These are phyloP conservation scores for Metellina segmentata DNA, from an alignment of 2,888 invertebrate species.

Conservation along the genomic window DNA sequence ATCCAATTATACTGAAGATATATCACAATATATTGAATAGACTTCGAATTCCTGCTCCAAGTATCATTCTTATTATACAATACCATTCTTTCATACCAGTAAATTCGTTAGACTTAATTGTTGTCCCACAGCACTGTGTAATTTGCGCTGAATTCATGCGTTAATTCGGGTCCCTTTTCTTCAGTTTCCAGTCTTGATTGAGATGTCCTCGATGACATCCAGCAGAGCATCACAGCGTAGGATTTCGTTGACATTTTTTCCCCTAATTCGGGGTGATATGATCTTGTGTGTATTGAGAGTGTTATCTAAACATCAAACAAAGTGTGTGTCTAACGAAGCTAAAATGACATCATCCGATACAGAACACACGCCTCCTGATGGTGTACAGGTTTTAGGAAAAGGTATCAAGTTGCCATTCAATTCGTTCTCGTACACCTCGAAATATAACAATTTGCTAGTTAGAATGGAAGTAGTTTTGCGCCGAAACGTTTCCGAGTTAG, in stretches of 20 bases:
- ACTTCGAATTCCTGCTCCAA: background rate
- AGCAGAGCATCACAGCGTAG: background rate
- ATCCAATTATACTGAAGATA: background rate
- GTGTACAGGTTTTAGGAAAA: background rate
- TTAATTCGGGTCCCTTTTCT: conserved; percentile 40
- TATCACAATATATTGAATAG: background rate
- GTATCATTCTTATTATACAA: conserved; percentile 9
- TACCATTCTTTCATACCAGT: conserved; percentile 12
- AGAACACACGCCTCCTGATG: background rate
- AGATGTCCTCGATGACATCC: conserved; percentile 1
- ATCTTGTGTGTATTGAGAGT: background rate
- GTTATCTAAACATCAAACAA: conserved; percentile 2
- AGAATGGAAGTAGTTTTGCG: no score
- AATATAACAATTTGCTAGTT: no score
- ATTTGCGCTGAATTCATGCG: conserved; percentile 42
- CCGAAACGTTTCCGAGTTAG: no score
- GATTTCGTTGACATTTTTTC: conserved; percentile 12
- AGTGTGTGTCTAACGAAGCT: conserved; percentile 18
- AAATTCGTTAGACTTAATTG: conserved; percentile 57
- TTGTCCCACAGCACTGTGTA: conserved; percentile 43
- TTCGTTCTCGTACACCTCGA: no score
- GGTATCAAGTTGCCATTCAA: background rate
- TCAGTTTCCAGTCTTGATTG: conserved; percentile 44
- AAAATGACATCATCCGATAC: background rate
- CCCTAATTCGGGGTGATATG: background rate